Evolutionary conservation across 2,113 vertebrate species (phyloP).

Genomic region (Myiopsitta monachus): DNA sequence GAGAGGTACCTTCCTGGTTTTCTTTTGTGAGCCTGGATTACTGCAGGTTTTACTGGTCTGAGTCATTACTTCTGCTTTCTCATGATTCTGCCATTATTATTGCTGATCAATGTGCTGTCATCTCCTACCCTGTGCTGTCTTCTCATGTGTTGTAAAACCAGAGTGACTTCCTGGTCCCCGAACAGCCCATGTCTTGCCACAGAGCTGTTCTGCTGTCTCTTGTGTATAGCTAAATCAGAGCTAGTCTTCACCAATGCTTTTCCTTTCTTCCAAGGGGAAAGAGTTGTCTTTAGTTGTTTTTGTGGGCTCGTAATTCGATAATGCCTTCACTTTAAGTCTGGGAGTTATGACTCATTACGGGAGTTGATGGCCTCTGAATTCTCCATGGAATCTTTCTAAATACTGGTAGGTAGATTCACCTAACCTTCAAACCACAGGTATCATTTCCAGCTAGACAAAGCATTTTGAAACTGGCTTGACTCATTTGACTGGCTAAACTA

Average conservation of each 20-base stretch:
- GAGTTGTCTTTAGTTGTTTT: not conserved
- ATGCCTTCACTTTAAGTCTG: not conserved
- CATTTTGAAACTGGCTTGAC: not conserved
- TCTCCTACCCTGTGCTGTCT: not conserved
- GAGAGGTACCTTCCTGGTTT: not conserved
- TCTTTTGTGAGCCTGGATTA: not conserved
- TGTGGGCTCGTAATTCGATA: not conserved
- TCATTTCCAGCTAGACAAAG: not conserved
- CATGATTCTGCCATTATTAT: not conserved
- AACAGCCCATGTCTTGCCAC: not conserved
- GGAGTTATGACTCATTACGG: not conserved
- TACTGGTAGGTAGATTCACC: not conserved
- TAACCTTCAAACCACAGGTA: not conserved
- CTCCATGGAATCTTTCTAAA: not conserved
- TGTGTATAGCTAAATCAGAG: not conserved
- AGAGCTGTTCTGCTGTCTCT: not conserved
- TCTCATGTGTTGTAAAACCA: not conserved
- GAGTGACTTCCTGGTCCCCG: not conserved
- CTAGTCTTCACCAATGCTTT: not conserved
- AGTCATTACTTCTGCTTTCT: not conserved
- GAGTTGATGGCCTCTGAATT: not conserved
- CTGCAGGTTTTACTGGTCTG: not conserved
- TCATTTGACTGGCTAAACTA: not conserved
- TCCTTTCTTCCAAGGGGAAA: not conserved
- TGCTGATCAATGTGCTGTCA: not conserved